phyloP scores from a whole-genome alignment of 2,113 vertebrate genomes.

The Rhinolophus sinicus region DNA sequence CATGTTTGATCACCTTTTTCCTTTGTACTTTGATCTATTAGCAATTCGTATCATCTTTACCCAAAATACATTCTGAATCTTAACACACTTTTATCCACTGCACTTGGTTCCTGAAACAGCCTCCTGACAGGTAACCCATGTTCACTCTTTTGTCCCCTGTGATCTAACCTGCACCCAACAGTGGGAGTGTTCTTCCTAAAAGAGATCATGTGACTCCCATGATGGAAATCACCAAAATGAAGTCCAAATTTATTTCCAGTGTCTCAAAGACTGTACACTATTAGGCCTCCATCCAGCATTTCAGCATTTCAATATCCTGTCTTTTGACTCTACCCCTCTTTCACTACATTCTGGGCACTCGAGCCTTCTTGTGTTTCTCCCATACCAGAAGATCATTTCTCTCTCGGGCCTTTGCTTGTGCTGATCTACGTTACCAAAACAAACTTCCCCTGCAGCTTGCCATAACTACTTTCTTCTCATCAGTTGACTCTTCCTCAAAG shows the following conservation, averaged over 20 bases:
- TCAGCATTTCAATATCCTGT: not conserved
- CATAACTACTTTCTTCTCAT: not conserved
- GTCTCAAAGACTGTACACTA: not conserved
- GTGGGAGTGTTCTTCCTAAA: not conserved
- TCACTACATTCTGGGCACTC: not conserved
- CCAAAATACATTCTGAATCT: not conserved
- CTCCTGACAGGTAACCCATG: not conserved
- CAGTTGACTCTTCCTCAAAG: rapidly evolving
- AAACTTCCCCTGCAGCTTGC: not conserved
- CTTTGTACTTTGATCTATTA: not conserved
- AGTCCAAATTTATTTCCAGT: not conserved
- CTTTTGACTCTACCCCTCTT: not conserved
- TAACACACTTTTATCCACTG: not conserved
- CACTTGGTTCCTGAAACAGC: not conserved
- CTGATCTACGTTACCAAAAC: not conserved
- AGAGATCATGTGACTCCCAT: not conserved
- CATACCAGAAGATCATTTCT: not conserved
- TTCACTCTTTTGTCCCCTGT: not conserved
- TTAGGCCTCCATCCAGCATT: not conserved
- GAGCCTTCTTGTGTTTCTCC: not conserved
- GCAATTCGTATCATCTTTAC: not conserved
- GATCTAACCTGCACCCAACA: not conserved
- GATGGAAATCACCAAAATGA: not conserved
- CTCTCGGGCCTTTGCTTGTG: not conserved
- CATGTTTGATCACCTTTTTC: not conserved